Percentiles rank a stretch among this genome's conserved stretches.
Conservation (phyloP, 2,888 invertebrate species). For the Pimpla rufipes region DNA sequence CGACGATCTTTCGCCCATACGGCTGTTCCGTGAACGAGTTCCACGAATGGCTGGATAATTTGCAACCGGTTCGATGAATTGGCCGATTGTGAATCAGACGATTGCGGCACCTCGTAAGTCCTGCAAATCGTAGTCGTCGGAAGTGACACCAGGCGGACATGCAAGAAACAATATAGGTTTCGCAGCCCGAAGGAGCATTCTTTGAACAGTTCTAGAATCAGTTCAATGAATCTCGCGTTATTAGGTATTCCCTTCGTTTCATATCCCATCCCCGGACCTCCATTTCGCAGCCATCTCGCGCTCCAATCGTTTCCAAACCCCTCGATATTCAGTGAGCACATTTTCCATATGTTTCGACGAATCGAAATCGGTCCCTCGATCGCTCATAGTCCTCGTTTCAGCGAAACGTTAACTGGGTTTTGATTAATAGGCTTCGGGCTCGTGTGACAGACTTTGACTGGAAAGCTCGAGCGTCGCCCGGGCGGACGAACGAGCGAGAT, state of each 20-base stretch:
- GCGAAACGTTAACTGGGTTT: slow-evolving; percentile 57
- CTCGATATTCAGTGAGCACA: slow-evolving; percentile 17
- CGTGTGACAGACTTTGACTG: slow-evolving; percentile 48
- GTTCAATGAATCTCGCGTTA: neutral
- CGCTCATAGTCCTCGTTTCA: slow-evolving; percentile 40
- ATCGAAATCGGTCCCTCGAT: slow-evolving; percentile 29
- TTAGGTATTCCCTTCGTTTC: neutral
- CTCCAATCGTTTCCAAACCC: neutral
- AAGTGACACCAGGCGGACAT: too few relatives aligned
- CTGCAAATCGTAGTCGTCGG: too few relatives aligned
- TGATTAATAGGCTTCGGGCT: slow-evolving; percentile 62
- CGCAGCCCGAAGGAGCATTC: too few relatives aligned
- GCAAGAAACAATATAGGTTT: too few relatives aligned
- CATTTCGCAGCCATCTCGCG: neutral
- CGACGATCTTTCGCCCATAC: too few relatives aligned
- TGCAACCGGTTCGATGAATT: too few relatives aligned
- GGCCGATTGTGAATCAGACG: too few relatives aligned
- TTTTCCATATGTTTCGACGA: slow-evolving; percentile 31
- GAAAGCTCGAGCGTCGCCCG: slow-evolving; percentile 8
- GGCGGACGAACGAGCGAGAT: slow-evolving; percentile 23
- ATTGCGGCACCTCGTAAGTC: too few relatives aligned
- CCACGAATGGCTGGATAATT: too few relatives aligned
- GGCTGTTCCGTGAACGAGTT: too few relatives aligned
- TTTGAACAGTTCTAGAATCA: too few relatives aligned
- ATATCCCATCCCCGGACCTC: neutral